Percentiles rank a stretch among this genome's conserved stretches.
Evolutionary conservation across 2,113 vertebrate genomes (phyloP).

Genomic region (Sinocyclocheilus rhinocerous): DNA sequence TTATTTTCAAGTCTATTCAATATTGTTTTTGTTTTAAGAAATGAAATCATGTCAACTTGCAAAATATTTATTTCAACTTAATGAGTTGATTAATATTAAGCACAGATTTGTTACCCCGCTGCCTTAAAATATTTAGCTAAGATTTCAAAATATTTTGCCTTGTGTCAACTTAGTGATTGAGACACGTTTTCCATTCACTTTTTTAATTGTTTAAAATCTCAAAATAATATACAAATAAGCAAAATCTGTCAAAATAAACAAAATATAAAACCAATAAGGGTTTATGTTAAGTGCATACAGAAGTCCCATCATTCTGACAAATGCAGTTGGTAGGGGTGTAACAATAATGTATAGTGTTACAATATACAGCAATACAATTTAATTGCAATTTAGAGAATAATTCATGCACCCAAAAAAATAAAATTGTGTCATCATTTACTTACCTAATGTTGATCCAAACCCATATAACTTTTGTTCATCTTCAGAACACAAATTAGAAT

Average conservation of each 20-base stretch:
- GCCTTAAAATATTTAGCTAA: no score
- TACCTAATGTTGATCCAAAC: not conserved
- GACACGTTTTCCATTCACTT: no score
- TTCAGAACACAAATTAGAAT: not conserved
- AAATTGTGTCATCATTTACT: not conserved
- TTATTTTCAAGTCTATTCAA: no score
- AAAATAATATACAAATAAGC: not conserved
- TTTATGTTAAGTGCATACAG: not conserved
- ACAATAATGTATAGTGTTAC: not conserved
- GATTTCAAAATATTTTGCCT: no score
- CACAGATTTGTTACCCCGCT: no score
- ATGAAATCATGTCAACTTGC: no score
- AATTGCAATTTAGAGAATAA: not conserved
- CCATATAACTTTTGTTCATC: not conserved
- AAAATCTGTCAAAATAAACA: not conserved
- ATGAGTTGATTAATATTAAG: no score
- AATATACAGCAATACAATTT: no score
- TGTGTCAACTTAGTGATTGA: no score
- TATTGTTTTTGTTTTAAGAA: no score
- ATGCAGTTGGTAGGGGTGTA: not conserved
- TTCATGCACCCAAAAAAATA: not conserved
- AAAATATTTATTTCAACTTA: no score
- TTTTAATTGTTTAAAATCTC: not conserved
- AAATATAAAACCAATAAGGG: not conserved
- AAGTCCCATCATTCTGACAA: not conserved